Percentiles rank a stretch among this genome's conserved stretches.
Conservation (phyloP, 2,888 invertebrate species). For the Folsomia candida region DNA sequence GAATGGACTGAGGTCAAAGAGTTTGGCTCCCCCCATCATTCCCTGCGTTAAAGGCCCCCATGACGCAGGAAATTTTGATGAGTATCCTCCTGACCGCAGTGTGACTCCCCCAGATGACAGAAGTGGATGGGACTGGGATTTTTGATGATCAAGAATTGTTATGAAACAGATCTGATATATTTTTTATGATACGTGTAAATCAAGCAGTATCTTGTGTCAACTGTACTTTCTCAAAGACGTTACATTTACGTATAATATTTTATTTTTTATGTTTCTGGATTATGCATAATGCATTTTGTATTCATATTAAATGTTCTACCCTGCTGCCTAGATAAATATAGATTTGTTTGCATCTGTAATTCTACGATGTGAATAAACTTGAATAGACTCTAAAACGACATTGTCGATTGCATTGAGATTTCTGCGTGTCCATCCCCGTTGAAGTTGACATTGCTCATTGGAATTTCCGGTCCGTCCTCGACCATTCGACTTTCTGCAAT, state of each 20-base stretch:
- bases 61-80: slow-evolving; percentile 63
- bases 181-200: too few species aligned
- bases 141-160: slow-evolving; percentile 66
- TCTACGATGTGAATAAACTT: too few species aligned
- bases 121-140: slow-evolving; percentile 93
- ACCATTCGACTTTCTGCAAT: slow-evolving; percentile 17
- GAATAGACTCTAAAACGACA: slow-evolving; percentile 20
- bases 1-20: slow-evolving; percentile 86
- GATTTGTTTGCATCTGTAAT: too few species aligned
- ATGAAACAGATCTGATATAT: not conserved
- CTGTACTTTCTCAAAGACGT: not conserved
- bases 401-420: slow-evolving; percentile 22
- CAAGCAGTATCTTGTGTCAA: too few species aligned
- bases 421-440: slow-evolving; percentile 11
- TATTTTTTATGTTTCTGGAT: too few species aligned
- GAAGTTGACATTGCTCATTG: not conserved
- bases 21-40: slow-evolving; percentile 84
- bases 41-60: slow-evolving; percentile 63
- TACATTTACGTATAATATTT: too few species aligned
- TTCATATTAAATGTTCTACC: too few species aligned
- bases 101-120: slow-evolving; percentile 91
- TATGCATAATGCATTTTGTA: too few species aligned
- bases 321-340: too few species aligned
- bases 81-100: slow-evolving; percentile 80
- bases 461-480: slow-evolving; percentile 4